phyloP scores from a whole-genome alignment of 2,113 vertebrate genomes.

The Syrmaticus mikado region DNA sequence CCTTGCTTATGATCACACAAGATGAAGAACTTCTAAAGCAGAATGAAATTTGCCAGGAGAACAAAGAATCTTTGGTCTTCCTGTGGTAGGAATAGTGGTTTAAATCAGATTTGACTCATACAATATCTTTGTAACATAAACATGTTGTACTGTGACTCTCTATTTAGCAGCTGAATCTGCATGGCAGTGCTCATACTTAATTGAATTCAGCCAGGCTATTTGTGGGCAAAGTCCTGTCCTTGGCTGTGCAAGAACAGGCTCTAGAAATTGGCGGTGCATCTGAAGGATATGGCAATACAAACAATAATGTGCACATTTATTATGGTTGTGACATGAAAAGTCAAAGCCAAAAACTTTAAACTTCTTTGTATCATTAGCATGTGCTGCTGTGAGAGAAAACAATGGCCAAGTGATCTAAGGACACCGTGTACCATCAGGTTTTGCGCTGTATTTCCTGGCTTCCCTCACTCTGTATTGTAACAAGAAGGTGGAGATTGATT shows the following conservation, averaged over 20 bases:
- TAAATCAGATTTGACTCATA: neutral
- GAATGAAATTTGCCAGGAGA: neutral
- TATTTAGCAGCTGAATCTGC: neutral
- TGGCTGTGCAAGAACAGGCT: neutral
- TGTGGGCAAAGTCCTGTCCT: slow-evolving; percentile 36
- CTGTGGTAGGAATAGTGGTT: neutral
- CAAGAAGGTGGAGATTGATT: slow-evolving; percentile 33
- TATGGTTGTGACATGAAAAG: slow-evolving; percentile 57
- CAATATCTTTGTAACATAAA: neutral
- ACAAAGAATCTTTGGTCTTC: neutral
- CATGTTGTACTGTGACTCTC: neutral
- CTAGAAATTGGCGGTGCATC: slow-evolving; percentile 25
- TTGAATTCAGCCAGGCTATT: neutral
- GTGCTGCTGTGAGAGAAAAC: slow-evolving; percentile 49
- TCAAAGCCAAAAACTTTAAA: slow-evolving; percentile 52
- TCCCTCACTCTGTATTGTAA: slow-evolving; percentile 67
- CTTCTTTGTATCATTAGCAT: slow-evolving; percentile 58
- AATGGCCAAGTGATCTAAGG: slow-evolving; percentile 60
- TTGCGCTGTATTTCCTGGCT: slow-evolving; percentile 52
- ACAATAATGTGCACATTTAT: slow-evolving; percentile 55
- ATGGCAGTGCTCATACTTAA: neutral
- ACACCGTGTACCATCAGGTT: slow-evolving; percentile 71
- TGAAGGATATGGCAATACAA: slow-evolving; percentile 59
- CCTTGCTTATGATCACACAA: neutral
- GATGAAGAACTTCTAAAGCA: neutral